Conservation (phyloP, 2,797 vertebrate species). For the Streptopelia turtur region DNA sequence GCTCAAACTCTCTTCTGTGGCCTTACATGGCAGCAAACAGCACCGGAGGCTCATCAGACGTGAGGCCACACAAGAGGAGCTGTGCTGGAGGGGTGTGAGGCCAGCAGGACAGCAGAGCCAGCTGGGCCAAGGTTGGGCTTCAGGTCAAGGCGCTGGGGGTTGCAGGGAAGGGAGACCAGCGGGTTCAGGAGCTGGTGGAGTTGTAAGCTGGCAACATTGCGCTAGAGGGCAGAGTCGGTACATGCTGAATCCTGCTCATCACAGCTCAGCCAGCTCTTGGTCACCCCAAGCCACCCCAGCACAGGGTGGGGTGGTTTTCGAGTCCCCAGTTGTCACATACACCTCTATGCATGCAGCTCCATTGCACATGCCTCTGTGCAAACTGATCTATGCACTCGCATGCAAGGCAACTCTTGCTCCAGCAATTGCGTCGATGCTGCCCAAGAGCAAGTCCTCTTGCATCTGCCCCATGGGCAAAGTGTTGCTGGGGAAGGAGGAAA, state of each 20-base stretch:
- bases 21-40: neutral
- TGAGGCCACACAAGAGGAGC: neutral
- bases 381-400: fast-evolving
- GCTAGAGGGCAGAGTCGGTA: conserved; percentile 2
- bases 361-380: fast-evolving
- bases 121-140: neutral
- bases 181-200: neutral
- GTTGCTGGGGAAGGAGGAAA: neutral
- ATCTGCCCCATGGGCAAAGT: neutral
- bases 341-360: fast-evolving
- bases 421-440: neutral
- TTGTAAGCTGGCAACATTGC: neutral
- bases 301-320: neutral
- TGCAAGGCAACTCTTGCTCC: neutral
- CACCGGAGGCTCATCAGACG: fast-evolving
- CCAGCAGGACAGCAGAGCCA: neutral
- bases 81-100: fast-evolving
- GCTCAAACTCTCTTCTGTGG: neutral
- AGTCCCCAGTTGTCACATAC: fast-evolving
- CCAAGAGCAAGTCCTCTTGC: fast-evolving
- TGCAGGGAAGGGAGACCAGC: neutral
- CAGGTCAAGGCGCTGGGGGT: fast-evolving
- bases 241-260: neutral
- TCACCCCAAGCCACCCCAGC: neutral
- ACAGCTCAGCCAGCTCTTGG: fast-evolving